Conservation (phyloP, 2,113 vertebrate species). For the Tragelaphus strepsiceros region DNA sequence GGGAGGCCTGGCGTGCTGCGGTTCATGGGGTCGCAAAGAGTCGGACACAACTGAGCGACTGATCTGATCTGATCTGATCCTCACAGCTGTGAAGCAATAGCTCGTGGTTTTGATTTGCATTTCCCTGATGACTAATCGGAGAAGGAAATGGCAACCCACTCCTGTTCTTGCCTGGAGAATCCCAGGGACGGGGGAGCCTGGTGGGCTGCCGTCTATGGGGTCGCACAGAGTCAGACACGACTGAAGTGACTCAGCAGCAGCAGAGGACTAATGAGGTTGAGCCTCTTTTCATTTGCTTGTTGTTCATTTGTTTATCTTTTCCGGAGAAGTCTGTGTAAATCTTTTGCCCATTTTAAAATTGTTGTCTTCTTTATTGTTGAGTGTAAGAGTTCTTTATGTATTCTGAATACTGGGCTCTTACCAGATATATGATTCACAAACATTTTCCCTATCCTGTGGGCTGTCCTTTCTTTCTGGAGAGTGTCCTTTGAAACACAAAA, state of each 20-base stretch:
- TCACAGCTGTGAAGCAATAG: too few relatives aligned
- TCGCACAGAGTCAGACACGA: too few relatives aligned
- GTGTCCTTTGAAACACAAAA: not conserved
- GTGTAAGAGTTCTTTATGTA: not conserved
- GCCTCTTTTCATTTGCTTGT: not conserved
- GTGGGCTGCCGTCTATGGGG: too few relatives aligned
- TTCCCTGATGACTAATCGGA: not conserved
- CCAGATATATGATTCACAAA: not conserved
- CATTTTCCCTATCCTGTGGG: not conserved
- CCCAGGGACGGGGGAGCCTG: too few relatives aligned
- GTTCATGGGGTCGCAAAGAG: too few relatives aligned
- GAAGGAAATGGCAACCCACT: too few relatives aligned
- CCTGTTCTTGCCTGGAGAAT: too few relatives aligned
- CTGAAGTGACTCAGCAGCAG: too few relatives aligned
- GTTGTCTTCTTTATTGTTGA: not conserved
- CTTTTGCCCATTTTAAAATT: not conserved
- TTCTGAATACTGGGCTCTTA: not conserved
- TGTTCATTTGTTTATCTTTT: not conserved
- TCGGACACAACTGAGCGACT: too few relatives aligned
- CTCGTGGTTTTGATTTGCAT: not conserved
- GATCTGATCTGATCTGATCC: not conserved
- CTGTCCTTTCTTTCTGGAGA: not conserved
- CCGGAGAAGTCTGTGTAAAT: not conserved
- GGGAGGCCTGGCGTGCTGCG: too few relatives aligned
- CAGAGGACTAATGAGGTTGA: not conserved